These are phyloP conservation scores for Pelobates cultripes DNA, from an alignment of 2,797 vertebrate genomes.

Conservation along the genomic window DNA sequence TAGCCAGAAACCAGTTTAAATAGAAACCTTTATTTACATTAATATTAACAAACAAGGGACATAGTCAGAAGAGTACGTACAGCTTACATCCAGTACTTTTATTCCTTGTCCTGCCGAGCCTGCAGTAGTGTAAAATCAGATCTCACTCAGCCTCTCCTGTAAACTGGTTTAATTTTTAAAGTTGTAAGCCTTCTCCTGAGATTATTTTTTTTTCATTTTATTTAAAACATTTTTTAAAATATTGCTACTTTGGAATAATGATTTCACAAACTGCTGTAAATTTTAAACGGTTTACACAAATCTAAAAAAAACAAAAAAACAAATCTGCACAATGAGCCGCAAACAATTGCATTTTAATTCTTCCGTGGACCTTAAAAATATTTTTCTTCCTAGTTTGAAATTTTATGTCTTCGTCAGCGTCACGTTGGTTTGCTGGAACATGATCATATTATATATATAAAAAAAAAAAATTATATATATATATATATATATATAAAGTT, in stretches of 20 bases:
- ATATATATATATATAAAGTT: no score
- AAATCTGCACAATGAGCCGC: no score
- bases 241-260: constrained; percentile 71
- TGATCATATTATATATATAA: no score
- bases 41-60: constrained; percentile 87
- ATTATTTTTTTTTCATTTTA: constrained; percentile 59
- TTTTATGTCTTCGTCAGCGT: no score
- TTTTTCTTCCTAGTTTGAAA: no score
- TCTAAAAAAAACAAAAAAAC: constrained; percentile 58
- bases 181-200: constrained; percentile 72
- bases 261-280: constrained; percentile 55
- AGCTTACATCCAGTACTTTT: constrained; percentile 79
- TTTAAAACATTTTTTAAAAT: constrained; percentile 60
- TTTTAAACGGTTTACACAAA: constrained; percentile 42
- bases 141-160: constrained; percentile 66
- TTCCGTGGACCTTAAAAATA: no score
- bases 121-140: constrained; percentile 62
- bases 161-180: constrained; percentile 68
- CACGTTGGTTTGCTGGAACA: no score
- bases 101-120: constrained; percentile 64
- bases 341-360: no score
- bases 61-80: constrained; percentile 78
- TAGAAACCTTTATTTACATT: constrained; percentile 97
- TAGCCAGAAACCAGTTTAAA: constrained; percentile 71
- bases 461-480: no score